Conservation (phyloP, 2,888 invertebrate genomes). For the Oligia strigilis region DNA sequence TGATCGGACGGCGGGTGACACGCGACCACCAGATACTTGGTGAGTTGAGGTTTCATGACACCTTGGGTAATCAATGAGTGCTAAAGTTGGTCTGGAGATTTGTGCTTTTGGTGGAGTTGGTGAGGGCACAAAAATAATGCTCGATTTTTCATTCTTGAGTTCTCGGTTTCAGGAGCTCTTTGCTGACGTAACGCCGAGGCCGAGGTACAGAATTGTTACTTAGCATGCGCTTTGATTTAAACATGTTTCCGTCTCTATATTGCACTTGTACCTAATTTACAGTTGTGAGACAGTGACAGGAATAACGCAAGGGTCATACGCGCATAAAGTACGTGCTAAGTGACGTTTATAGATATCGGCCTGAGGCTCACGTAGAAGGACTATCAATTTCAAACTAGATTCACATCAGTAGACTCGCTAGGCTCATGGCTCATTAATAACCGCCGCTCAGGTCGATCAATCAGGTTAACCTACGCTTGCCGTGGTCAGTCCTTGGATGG, state of each 20-base stretch:
- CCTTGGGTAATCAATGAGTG: neutral
- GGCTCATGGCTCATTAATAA: too few species aligned
- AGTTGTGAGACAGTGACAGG: neutral
- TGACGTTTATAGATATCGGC: neutral
- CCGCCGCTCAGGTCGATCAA: too few species aligned
- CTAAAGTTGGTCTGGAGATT: neutral
- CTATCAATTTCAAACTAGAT: neutral
- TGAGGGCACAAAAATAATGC: neutral
- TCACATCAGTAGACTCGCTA: neutral
- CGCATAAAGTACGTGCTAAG: neutral
- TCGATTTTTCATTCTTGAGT: neutral
- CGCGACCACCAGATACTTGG: conserved; percentile 29
- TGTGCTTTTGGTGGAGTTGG: neutral
- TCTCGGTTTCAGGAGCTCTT: neutral
- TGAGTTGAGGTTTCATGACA: conserved; percentile 2
- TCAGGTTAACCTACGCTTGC: too few species aligned
- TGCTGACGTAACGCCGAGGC: neutral
- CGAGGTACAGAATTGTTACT: neutral
- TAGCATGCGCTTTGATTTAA: neutral
- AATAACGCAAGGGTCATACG: neutral
- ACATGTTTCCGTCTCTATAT: neutral
- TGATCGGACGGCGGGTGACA: conserved; percentile 21
- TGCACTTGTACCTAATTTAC: neutral
- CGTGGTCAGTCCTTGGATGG: too few species aligned
- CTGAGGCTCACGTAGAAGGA: neutral